Percentiles rank a stretch among this genome's conserved stretches.
Evolutionary conservation across 2,797 vertebrate genomes (phyloP).

Genomic region (Sebastes dallii): DNA sequence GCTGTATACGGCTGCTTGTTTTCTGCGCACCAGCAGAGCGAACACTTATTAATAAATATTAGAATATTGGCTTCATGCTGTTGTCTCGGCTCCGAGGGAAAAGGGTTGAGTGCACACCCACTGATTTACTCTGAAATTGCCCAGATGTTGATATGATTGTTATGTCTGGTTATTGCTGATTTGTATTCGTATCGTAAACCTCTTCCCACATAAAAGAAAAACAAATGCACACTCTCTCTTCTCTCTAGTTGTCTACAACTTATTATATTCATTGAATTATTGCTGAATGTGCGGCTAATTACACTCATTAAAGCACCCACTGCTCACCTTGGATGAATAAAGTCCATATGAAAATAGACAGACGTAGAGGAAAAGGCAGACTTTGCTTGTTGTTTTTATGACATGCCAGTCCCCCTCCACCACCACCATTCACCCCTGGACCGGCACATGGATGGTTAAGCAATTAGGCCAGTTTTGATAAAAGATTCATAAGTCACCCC

Average conservation of each 20-base stretch:
- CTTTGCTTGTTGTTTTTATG: constrained; percentile 69
- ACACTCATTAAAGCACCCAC: not conserved
- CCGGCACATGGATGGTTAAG: constrained; percentile 79
- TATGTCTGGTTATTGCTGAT: constrained; percentile 12
- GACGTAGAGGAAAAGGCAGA: not conserved
- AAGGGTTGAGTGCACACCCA: not conserved
- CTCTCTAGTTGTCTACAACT: not conserved
- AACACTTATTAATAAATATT: constrained; percentile 14
- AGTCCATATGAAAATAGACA: not conserved
- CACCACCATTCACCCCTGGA: not conserved
- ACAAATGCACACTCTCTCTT: not conserved
- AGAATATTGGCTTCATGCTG: not conserved
- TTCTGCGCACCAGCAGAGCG: constrained; percentile 13
- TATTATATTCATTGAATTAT: not conserved
- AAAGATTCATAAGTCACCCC: constrained; percentile 81
- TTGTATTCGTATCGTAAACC: constrained; percentile 8
- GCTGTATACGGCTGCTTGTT: constrained; percentile 35
- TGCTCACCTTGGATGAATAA: not conserved
- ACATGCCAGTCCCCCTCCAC: constrained; percentile 35
- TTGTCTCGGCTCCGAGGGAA: constrained; percentile 38
- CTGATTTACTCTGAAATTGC: constrained; percentile 21
- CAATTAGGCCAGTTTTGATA: constrained; percentile 86
- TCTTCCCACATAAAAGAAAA: not conserved
- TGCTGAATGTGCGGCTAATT: not conserved
- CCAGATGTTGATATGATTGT: constrained; percentile 38